Evolutionary conservation across 2,888 invertebrate genomes (phyloP), one percentile per base, ranked within the genome.

Genomic region (Phragmatobia fuliginosa): DNA sequence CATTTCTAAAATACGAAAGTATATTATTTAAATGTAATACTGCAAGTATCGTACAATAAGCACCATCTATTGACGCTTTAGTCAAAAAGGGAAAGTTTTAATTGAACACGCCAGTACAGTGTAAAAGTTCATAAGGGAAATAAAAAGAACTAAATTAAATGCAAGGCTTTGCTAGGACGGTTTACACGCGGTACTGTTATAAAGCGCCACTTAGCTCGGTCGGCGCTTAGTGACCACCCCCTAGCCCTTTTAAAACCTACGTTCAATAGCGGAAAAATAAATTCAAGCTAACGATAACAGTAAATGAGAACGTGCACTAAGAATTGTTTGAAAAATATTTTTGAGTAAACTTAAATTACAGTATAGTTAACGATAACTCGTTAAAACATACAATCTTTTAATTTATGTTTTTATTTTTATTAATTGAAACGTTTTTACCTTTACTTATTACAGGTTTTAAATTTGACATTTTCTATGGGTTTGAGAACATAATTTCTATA

Each of bases 91-190:
- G 84, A 74, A 77, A 88, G 78, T 87, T 89, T 89, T 89, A 91
- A 92, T 91, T 91, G 88, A 90, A 90, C 86, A 84, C 83, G 83
- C 85, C 84, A 85, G 84, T 86, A 75, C 85, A 83, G 86, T 86
- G 84, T 87, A 88, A 91, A 92, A 90, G 91, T 91, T 91, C 91
- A 91, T 86, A 63, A 82, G 86, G 83, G 86, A 90, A 91, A 88
- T 87, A 87, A 88, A 88, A 86, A 80, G 76, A 79, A 78, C 84
- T 86, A 85, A 85, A 84, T 82, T 81, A 86, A 90, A 87, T 86
- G 86, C 85, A 82, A 83, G 81, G 83, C 80, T 91, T 89, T 87
- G 82, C 85, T 67, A 78, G 71, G 81, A 85, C 77, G 89, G 88
- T 88, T 88, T 88, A 86, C 88, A 88, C 88, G 84, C 86, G 82